phyloP scores from a whole-genome alignment of 2,888 invertebrate species.

The Leistus spinibarbis region DNA sequence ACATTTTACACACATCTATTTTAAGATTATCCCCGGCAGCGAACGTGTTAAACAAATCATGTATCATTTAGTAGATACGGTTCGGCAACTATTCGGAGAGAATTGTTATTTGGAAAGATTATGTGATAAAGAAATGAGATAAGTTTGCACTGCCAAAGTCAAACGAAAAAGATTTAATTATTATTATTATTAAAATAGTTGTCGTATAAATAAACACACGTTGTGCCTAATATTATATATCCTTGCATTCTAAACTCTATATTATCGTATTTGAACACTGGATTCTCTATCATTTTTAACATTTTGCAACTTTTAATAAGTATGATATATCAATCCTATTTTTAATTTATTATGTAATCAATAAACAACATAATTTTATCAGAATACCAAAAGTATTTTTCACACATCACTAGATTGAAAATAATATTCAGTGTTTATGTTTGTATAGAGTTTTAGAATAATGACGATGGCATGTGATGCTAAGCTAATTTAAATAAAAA shows the following conservation, averaged over 20 bases:
- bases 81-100: neutral
- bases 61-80: neutral
- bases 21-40: neutral
- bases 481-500: neutral
- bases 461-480: neutral
- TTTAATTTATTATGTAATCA: too few species aligned
- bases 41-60: neutral
- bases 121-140: conserved; percentile 20
- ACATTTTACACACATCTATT: too few species aligned
- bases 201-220: neutral
- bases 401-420: neutral
- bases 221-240: neutral
- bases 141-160: conserved; percentile 36
- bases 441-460: neutral
- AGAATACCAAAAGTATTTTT: too few species aligned
- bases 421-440: neutral
- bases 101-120: neutral
- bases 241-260: neutral
- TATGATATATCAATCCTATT: neutral
- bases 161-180: conserved; percentile 4
- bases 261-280: neutral
- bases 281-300: neutral
- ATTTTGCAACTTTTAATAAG: neutral
- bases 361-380: too few species aligned
- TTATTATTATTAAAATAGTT: neutral